phyloP scores from a whole-genome alignment of 2,888 invertebrate species.

The Acanthoscelides obtectus region DNA sequence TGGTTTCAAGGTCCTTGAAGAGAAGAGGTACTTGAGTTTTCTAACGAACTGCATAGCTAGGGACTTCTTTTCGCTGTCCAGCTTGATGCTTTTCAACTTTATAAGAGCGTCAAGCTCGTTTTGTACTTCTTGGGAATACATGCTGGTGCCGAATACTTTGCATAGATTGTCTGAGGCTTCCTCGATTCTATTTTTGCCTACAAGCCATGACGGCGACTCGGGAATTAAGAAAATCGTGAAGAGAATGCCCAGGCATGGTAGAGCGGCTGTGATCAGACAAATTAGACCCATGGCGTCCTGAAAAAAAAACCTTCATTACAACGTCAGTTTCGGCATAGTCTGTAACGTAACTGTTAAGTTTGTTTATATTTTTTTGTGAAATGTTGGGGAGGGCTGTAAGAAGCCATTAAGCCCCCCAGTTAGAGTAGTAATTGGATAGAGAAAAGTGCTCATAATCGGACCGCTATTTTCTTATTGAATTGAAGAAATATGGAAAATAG shows the following conservation, averaged over 20 bases:
- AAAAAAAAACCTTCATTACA: too few relatives aligned
- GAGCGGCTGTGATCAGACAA: slow-evolving; percentile 44
- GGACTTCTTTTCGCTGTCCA: slow-evolving; percentile 18
- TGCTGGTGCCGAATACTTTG: slow-evolving; percentile 43
- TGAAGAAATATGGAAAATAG: too few relatives aligned
- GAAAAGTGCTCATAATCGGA: too few relatives aligned
- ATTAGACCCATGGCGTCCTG: slow-evolving; percentile 50
- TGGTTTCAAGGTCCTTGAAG: slow-evolving; percentile 48
- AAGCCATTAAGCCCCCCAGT: too few relatives aligned
- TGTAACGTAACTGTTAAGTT: too few relatives aligned
- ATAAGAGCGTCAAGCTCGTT: slow-evolving; percentile 36
- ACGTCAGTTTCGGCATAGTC: too few relatives aligned
- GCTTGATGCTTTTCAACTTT: slow-evolving; percentile 24
- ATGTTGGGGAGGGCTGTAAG: too few relatives aligned
- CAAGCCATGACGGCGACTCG: slow-evolving; percentile 55
- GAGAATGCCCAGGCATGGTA: slow-evolving; percentile 46
- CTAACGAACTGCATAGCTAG: slow-evolving; percentile 24
- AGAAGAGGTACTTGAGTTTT: slow-evolving; percentile 36
- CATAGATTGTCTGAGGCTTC: slow-evolving; percentile 48
- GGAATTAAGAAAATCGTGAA: slow-evolving; percentile 47
- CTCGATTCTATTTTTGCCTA: slow-evolving; percentile 46
- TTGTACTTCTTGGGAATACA: slow-evolving; percentile 28
- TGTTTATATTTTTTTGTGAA: too few relatives aligned
- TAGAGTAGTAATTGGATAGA: too few relatives aligned
- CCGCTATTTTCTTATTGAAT: too few relatives aligned